Evolutionary conservation across 2,888 invertebrate genomes (phyloP).

Genomic region (Parnassius mnemosyne): DNA sequence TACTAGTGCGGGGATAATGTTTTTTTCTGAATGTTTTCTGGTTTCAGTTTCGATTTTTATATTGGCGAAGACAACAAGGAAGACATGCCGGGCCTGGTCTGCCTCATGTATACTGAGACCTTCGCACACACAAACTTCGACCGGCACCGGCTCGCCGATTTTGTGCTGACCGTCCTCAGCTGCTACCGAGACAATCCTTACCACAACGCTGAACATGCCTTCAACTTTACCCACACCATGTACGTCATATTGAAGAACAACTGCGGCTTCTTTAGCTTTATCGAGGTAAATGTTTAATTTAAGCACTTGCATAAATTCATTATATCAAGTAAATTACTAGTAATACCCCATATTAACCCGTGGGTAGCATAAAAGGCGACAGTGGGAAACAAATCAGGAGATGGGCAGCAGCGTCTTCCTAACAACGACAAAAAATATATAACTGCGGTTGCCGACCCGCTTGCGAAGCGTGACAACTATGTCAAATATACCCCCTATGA

Average conservation of each 20-base stretch:
- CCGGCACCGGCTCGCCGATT: slow-evolving; percentile 58
- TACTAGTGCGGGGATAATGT: too few species aligned
- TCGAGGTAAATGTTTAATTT: slow-evolving; percentile 58
- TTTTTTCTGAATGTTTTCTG: too few species aligned
- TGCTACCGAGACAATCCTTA: slow-evolving; percentile 80
- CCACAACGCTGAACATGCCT: slow-evolving; percentile 83
- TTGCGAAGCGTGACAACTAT: too few species aligned
- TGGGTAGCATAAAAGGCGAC: too few species aligned
- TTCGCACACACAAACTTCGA: slow-evolving; percentile 67
- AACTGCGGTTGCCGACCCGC: too few species aligned
- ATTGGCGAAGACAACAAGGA: slow-evolving; percentile 69
- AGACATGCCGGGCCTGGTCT: slow-evolving; percentile 75
- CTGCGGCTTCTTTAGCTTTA: slow-evolving; percentile 61
- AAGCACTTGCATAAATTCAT: too few species aligned
- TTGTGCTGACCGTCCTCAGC: slow-evolving; percentile 68
- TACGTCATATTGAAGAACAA: slow-evolving; percentile 77
- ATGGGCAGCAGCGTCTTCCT: too few species aligned
- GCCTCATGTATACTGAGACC: slow-evolving; percentile 75
- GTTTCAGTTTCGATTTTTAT: slow-evolving; percentile 78
- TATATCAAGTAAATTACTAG: too few species aligned
- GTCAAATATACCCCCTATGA: too few species aligned
- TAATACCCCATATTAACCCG: too few species aligned
- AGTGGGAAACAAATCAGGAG: too few species aligned
- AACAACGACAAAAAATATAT: too few species aligned
- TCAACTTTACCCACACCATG: slow-evolving; percentile 82